Evolutionary conservation across 2,888 invertebrate species (phyloP), one percentile per base, ranked within the genome.

Genomic region (Drosophila prostipennis): DNA sequence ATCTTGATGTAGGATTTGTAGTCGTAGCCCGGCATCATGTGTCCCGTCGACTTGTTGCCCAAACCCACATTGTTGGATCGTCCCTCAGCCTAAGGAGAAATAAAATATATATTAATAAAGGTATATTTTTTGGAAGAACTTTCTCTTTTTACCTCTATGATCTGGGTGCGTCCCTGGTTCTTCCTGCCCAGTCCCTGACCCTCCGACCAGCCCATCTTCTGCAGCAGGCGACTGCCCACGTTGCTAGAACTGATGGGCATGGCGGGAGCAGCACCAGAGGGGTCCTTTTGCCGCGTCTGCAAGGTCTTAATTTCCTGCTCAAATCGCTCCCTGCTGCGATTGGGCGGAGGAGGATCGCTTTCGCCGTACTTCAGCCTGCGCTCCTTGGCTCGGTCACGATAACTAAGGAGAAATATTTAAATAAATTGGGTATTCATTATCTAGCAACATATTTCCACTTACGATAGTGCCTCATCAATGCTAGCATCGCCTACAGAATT

Each of bases 181-280:
- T 95, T 94, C 91, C 97, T 97, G 0, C 99, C 99, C 23, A 99
- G 93, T 0, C 99, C 99, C 93, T 97, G 96, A 0, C 99, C 99
- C 91, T 98, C 98, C 6, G 96, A 96, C 99, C 99, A 99, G 4
- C 99, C 99, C 99, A 99, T 99, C 92, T 98, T 98, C 92, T 99
- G 98, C 72, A 99, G 92, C 91, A 99, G 93, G 90, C 97, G 96
- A 90, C 97, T 99, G 8, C 99, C 99, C 64, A 99, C 97, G 83
- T 98, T 98, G 78, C 97, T 98, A 0, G 96, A 95, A 79, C 97
- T 93, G 87, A 98, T 94, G 7, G 92, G 92, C 87, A 91, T 76
- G 13, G 89, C 86, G 1, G 91, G 89, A 10, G 88, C 90, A 89
- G 86, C 92, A 3, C 26, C 13, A 4, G 48, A 60, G 1, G 19